Conservation (phyloP, 35 echinoderm and acorn worm genomes). For the Ptychodera flava region DNA sequence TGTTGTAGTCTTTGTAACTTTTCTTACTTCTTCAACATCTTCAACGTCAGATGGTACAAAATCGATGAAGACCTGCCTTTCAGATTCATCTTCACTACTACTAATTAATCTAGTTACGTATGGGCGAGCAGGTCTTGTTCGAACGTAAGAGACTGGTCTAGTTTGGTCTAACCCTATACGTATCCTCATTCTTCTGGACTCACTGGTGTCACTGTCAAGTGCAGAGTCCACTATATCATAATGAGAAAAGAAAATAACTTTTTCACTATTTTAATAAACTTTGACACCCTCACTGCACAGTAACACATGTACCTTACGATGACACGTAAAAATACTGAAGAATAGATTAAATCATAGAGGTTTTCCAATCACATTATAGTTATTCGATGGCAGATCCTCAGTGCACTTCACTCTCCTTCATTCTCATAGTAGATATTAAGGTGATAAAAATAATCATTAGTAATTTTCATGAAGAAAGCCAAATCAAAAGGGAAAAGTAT, state of each 20-base stretch:
- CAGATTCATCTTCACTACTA: constrained; percentile 10
- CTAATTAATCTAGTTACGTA: background rate
- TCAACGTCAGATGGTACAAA: background rate
- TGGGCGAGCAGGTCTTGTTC: background rate
- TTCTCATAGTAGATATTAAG: too few relatives aligned
- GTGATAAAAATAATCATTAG: too few relatives aligned
- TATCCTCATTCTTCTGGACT: constrained; percentile 36
- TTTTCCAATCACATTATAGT: too few relatives aligned
- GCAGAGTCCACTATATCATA: constrained; percentile 28
- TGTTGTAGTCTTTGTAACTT: constrained; percentile 64
- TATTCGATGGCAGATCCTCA: too few relatives aligned
- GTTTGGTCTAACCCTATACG: constrained; percentile 4
- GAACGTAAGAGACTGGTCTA: background rate
- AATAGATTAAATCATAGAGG: too few relatives aligned
- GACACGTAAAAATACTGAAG: too few relatives aligned
- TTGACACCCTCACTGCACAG: too few relatives aligned
- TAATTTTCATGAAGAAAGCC: too few relatives aligned
- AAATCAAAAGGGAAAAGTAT: too few relatives aligned
- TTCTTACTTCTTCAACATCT: constrained; percentile 63
- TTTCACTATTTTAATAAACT: background rate
- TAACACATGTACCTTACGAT: too few relatives aligned
- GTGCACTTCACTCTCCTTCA: too few relatives aligned
- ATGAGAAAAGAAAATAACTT: background rate
- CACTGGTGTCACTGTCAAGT: constrained; percentile 46
- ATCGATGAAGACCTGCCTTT: constrained; percentile 10